Conservation (phyloP, 2,888 invertebrate species). For the Nycteola revayana region DNA sequence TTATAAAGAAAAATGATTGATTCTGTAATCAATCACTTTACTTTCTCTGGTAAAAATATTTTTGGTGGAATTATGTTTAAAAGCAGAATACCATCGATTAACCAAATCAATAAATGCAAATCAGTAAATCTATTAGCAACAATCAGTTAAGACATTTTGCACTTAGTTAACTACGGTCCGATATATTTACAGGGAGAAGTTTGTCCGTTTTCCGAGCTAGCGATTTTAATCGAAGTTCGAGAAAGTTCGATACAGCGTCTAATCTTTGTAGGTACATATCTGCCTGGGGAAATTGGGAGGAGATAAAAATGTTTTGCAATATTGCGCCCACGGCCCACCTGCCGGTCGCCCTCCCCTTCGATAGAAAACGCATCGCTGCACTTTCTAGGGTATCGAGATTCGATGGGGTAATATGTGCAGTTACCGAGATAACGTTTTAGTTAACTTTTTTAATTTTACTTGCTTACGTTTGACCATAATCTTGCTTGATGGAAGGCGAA, state of each 20-base stretch:
- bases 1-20: too few relatives aligned
- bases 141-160: too few relatives aligned
- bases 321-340: constrained; percentile 19
- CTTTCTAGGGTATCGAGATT: constrained; percentile 16
- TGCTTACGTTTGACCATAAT: too few relatives aligned
- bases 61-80: too few relatives aligned
- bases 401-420: constrained; percentile 10
- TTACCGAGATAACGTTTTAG: too few relatives aligned
- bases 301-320: constrained; percentile 34
- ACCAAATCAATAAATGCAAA: too few relatives aligned
- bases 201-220: constrained; percentile 30
- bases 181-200: constrained; percentile 31
- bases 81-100: too few relatives aligned
- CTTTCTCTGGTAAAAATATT: too few relatives aligned
- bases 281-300: constrained; percentile 33
- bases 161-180: constrained; percentile 2
- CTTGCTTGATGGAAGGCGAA: too few relatives aligned
- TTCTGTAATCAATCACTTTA: too few relatives aligned
- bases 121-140: too few relatives aligned
- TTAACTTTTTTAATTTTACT: too few relatives aligned
- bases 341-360: constrained; percentile 14
- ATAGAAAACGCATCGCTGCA: constrained; percentile 23
- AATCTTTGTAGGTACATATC: constrained; percentile 33
- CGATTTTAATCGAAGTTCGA: constrained; percentile 36
- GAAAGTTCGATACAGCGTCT: constrained; percentile 30